These are phyloP conservation scores for Enhydra lutris DNA, from an alignment of 2,113 vertebrate species.

Conservation along the genomic window DNA sequence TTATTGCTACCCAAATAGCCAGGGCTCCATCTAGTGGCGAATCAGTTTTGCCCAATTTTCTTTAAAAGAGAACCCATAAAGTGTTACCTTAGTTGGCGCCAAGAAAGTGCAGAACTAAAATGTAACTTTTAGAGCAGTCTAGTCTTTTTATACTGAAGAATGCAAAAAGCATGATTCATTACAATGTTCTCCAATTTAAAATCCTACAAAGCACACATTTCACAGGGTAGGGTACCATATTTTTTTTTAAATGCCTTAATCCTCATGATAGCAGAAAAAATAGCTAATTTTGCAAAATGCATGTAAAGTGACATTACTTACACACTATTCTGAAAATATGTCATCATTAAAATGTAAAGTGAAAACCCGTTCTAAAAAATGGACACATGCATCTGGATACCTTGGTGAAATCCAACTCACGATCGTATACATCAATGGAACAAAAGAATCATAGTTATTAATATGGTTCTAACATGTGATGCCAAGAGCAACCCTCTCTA, in stretches of 20 bases:
- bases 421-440: background rate
- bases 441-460: background rate
- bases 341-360: background rate
- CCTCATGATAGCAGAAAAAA: background rate
- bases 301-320: background rate
- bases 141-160: background rate
- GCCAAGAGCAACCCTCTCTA: background rate
- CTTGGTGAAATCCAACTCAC: background rate
- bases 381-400: background rate
- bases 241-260: background rate
- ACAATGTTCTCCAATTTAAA: background rate
- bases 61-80: background rate
- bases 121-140: background rate
- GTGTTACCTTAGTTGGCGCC: background rate
- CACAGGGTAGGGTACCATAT: background rate
- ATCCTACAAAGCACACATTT: background rate
- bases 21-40: slow-evolving; percentile 85
- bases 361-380: background rate
- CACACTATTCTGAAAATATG: background rate
- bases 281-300: background rate
- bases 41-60: slow-evolving; percentile 62
- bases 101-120: background rate
- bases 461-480: background rate
- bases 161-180: background rate
- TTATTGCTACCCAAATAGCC: slow-evolving; percentile 68